Conservation (phyloP, 23 tunicate species). For the Corella eumyota region DNA sequence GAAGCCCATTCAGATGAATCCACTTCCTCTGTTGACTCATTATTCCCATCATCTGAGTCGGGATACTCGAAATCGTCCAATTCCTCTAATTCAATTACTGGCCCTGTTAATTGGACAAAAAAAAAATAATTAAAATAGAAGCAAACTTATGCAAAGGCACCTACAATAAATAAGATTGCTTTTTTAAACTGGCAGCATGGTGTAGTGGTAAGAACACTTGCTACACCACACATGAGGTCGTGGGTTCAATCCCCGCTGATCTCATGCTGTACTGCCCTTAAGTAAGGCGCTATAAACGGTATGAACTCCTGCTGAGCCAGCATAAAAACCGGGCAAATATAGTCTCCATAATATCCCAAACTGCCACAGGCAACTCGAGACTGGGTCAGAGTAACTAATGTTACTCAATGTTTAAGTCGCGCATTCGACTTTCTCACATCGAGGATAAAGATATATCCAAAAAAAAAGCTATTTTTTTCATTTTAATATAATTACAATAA, state of each 20-base stretch:
- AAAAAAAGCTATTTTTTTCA: not conserved
- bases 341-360: too few species aligned
- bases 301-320: too few species aligned
- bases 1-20: conserved; percentile 46
- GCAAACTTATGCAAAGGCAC: not conserved
- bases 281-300: too few species aligned
- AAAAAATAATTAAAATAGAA: not conserved
- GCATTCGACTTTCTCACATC: not conserved
- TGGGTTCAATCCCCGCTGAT: too few species aligned
- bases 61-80: conserved; percentile 70
- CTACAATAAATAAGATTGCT: not conserved
- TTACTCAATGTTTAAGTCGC: too few species aligned
- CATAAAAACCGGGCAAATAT: too few species aligned
- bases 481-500: not conserved
- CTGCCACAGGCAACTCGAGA: too few species aligned
- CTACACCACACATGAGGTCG: too few species aligned
- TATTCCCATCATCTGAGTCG: conserved; percentile 51
- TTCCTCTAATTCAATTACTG: conserved; percentile 83
- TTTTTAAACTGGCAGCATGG: too few species aligned
- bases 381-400: too few species aligned
- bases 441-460: not conserved
- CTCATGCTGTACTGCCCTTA: too few species aligned
- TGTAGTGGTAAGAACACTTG: too few species aligned
- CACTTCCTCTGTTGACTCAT: conserved; percentile 41
- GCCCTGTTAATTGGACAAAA: conserved; percentile 28